phyloP scores from a whole-genome alignment of 2,113 vertebrate species.

The Thalassarche chlororhynchos region DNA sequence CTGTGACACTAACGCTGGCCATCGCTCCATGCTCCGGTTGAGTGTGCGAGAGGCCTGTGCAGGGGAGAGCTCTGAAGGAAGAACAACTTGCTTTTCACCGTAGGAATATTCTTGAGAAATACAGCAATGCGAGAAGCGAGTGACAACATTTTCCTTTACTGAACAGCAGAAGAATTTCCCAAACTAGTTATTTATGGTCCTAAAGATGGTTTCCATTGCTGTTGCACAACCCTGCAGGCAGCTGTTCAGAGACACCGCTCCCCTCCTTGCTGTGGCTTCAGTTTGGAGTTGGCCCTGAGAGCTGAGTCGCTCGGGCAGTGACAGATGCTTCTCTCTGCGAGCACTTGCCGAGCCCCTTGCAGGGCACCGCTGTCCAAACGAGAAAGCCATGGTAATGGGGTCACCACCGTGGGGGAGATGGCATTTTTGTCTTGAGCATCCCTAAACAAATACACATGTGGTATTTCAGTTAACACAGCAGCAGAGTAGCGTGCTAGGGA shows the following conservation, averaged over 20 bases:
- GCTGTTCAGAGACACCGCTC: not conserved
- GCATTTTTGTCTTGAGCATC: not conserved
- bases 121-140: not conserved
- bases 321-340: not conserved
- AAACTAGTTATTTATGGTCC: not conserved
- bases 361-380: not conserved
- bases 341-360: not conserved
- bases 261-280: not conserved
- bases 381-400: not conserved
- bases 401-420: fast-evolving
- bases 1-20: not conserved
- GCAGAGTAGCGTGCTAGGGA: not conserved
- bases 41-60: not conserved
- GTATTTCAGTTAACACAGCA: not conserved
- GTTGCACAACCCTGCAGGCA: not conserved
- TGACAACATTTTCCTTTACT: not conserved
- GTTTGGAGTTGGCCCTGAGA: not conserved
- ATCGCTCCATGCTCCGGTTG: fast-evolving
- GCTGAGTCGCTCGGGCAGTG: fast-evolving
- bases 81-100: not conserved
- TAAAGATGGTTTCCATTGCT: not conserved
- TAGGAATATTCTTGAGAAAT: not conserved
- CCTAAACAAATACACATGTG: not conserved
- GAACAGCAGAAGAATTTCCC: not conserved
- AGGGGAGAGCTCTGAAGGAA: not conserved